Evolutionary conservation across 35 echinoderm and acorn worm genomes (phyloP).

Genomic region (Chiridota heheva): DNA sequence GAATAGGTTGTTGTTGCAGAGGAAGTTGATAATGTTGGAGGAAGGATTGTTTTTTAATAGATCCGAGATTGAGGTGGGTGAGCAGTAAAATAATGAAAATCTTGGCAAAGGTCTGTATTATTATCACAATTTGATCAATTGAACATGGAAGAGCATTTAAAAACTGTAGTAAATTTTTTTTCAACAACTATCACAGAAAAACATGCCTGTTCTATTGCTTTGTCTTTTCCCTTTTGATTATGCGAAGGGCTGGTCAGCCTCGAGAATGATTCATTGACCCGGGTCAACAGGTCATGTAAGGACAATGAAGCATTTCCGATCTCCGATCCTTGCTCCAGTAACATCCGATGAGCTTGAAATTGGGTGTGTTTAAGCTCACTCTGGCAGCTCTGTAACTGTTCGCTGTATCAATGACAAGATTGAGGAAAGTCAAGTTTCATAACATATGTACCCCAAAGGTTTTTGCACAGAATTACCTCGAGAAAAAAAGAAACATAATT

Average conservation of each 20-base stretch:
- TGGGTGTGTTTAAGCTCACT: constrained; percentile 66
- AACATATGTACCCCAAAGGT: not conserved
- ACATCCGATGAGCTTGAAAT: constrained; percentile 63
- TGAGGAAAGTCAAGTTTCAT: not conserved
- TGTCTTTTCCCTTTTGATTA: not conserved
- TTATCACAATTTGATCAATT: too few species aligned
- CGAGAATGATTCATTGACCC: not conserved
- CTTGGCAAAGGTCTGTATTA: too few species aligned
- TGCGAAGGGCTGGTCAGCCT: not conserved
- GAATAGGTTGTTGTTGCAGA: too few species aligned
- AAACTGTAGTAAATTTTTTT: not conserved
- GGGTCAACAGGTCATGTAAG: not conserved
- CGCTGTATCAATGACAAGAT: constrained; percentile 17
- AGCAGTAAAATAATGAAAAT: too few species aligned
- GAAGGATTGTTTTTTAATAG: too few species aligned
- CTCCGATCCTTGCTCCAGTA: constrained; percentile 65
- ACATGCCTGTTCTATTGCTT: too few species aligned
- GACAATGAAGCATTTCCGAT: constrained; percentile 39
- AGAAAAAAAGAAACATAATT: not conserved
- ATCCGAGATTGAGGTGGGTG: too few species aligned
- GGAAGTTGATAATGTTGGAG: too few species aligned
- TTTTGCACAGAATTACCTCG: not conserved
- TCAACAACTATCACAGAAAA: too few species aligned
- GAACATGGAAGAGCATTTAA: not conserved
- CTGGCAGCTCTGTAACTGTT: constrained; percentile 40